A percentile compares a stretch with the other conserved stretches of the same genome.
These are phyloP conservation scores for Tetragonula clypearis DNA, from an alignment of 1,140 invertebrate genomes.

Conservation along the genomic window DNA sequence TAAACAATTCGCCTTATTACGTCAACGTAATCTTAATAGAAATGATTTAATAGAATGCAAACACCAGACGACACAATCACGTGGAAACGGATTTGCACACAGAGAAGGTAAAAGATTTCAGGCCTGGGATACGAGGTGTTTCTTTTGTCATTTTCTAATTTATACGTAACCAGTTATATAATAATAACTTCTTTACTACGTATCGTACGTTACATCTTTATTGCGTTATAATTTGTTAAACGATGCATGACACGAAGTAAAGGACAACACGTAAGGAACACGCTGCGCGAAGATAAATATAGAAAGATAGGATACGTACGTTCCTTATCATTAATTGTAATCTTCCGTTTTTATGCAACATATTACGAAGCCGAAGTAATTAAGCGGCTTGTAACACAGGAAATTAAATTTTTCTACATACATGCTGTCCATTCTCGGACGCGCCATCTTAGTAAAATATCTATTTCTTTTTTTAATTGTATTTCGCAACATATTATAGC, in stretches of 20 bases:
- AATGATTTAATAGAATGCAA: not conserved
- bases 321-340: slow-evolving; percentile 4
- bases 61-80: no score
- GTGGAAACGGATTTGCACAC: no score
- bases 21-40: not conserved
- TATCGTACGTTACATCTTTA: not conserved
- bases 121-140: no score
- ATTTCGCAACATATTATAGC: no score
- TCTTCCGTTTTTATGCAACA: not conserved
- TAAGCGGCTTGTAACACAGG: not conserved
- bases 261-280: not conserved
- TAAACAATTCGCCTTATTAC: not conserved
- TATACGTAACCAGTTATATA: slow-evolving; percentile 9
- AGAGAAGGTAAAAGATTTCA: not conserved
- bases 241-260: not conserved
- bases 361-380: not conserved
- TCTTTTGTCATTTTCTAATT: not conserved
- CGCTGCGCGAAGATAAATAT: not conserved
- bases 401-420: not conserved
- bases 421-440: not conserved
- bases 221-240: slow-evolving; percentile 11
- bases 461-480: not conserved
- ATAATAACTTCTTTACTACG: not conserved
- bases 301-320: not conserved
- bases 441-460: not conserved